Evolutionary conservation across 2,113 vertebrate species (phyloP).

Genomic region (Ibidorhyncha struthersii): DNA sequence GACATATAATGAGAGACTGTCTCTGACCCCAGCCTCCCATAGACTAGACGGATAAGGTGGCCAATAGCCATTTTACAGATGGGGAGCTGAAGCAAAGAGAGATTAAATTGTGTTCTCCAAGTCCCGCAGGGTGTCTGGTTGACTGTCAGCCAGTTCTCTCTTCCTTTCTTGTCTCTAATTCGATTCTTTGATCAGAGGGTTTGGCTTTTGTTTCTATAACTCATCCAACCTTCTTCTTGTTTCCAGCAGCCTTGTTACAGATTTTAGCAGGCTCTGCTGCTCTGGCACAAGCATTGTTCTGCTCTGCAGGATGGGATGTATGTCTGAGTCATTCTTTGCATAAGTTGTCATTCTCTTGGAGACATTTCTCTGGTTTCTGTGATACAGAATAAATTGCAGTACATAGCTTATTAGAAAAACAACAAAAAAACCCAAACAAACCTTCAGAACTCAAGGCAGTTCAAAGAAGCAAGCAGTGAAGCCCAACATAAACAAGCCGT

Average conservation of each 20-base stretch:
- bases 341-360: background rate
- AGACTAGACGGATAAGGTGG: background rate
- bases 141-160: conserved; percentile 20
- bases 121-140: background rate
- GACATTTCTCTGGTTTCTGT: background rate
- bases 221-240: background rate
- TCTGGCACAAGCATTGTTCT: conserved; percentile 15
- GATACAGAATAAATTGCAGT: conserved; percentile 38
- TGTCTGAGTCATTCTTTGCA: conserved; percentile 20
- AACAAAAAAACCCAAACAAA: background rate
- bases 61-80: background rate
- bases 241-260: conserved; percentile 9
- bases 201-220: conserved; percentile 37
- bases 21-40: background rate
- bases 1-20: background rate
- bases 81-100: background rate
- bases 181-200: conserved; percentile 25
- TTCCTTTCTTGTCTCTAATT: conserved; percentile 52
- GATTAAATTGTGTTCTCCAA: background rate
- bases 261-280: background rate
- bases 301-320: conserved; percentile 49
- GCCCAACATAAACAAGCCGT: background rate
- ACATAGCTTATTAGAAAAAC: background rate
- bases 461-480: background rate
- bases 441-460: background rate